Conservation (phyloP, 2,888 invertebrate genomes). For the Apamea monoglypha region DNA sequence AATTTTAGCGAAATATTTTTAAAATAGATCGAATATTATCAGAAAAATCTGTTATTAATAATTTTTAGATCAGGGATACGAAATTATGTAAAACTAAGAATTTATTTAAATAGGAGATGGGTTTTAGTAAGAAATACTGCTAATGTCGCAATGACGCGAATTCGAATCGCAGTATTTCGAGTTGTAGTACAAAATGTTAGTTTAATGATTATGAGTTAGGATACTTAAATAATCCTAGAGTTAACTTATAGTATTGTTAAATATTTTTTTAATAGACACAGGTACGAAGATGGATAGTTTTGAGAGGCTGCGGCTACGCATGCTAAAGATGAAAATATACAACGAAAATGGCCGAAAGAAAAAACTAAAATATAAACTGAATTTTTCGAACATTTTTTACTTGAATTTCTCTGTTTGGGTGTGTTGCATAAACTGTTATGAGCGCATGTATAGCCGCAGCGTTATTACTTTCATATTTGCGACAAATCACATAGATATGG, state of each 20-base stretch:
- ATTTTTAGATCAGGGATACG: conserved; percentile 15
- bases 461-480: conserved; percentile 21
- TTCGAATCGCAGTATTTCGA: conserved; percentile 41
- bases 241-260: conserved; percentile 52
- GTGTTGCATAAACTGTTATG: conserved; percentile 43
- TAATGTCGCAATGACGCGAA: conserved; percentile 33
- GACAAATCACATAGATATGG: not conserved
- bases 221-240: conserved; percentile 42
- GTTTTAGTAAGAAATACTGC: conserved; percentile 31
- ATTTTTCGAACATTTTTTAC: conserved; percentile 5
- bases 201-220: conserved; percentile 49
- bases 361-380: not conserved
- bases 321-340: conserved; percentile 1
- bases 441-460: conserved; percentile 34
- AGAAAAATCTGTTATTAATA: not conserved
- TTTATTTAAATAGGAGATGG: conserved; percentile 2
- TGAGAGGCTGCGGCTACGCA: conserved; percentile 19
- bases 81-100: conserved; percentile 14
- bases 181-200: conserved; percentile 40
- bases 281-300: conserved; percentile 66
- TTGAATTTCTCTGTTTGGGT: conserved; percentile 25
- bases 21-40: conserved; percentile 8
- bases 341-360: not conserved
- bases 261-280: conserved; percentile 61
- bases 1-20: conserved; percentile 22